A percentile compares a stretch with the other conserved stretches of the same genome.
These are phyloP conservation scores for Erebia aethiops DNA, from an alignment of 2,888 invertebrate species.

Conservation along the genomic window DNA sequence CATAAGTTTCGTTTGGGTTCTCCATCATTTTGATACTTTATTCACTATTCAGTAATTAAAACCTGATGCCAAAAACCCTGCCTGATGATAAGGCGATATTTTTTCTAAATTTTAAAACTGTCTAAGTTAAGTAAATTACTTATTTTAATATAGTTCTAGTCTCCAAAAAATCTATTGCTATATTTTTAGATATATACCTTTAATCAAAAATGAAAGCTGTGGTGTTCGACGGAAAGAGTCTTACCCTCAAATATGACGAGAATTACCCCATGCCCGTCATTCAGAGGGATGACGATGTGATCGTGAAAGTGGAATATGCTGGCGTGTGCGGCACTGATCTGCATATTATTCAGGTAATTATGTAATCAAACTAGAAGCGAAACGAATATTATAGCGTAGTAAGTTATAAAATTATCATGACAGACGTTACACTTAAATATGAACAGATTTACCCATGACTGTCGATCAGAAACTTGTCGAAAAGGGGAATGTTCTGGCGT, in stretches of 20 bases:
- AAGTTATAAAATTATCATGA: no score
- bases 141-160: no score
- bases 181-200: conserved; percentile 40
- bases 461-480: no score
- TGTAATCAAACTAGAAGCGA: no score
- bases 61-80: background rate
- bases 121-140: no score
- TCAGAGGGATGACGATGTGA: conserved; percentile 80
- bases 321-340: conserved; percentile 90
- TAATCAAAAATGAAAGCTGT: conserved; percentile 82
- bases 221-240: conserved; percentile 75
- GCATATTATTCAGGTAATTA: conserved; percentile 85
- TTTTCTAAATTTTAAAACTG: no score
- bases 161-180: background rate
- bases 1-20: no score
- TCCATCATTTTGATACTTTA: no score
- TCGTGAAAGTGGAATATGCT: conserved; percentile 86
- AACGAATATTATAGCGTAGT: no score
- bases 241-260: conserved; percentile 68
- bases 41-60: no score
- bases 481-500: conserved; percentile 86
- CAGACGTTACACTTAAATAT: conserved; percentile 57
- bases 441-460: conserved; percentile 64
- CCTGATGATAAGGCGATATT: no score
- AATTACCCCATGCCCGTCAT: conserved; percentile 76